Conservation (phyloP, 1,140 invertebrate genomes). For the Eufriesea mexicana region DNA sequence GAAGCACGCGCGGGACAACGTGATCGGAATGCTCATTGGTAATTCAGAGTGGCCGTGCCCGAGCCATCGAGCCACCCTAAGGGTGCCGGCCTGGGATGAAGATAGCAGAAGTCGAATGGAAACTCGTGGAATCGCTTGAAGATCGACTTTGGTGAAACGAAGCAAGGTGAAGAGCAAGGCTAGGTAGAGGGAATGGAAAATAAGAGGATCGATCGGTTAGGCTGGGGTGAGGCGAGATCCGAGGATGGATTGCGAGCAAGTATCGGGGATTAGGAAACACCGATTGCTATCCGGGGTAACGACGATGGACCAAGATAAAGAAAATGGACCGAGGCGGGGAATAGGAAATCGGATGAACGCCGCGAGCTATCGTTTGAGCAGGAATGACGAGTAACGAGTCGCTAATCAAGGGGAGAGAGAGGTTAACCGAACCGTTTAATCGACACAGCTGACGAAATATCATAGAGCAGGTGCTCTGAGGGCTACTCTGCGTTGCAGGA, state of each 20-base stretch:
- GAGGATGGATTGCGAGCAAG: conserved; percentile 2
- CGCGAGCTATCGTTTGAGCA: too few species aligned
- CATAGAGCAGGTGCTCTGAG: neutral
- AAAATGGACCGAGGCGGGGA: neutral
- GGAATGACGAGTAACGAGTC: conserved; percentile 11
- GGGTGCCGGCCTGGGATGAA: conserved; percentile 39
- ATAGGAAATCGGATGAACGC: neutral
- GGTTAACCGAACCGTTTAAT: neutral
- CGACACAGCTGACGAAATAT: neutral
- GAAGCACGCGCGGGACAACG: conserved; percentile 57
- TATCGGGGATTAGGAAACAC: conserved; percentile 21
- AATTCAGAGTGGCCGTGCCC: conserved; percentile 48
- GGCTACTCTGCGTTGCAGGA: too few species aligned
- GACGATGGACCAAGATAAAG: neutral
- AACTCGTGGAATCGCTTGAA: conserved; percentile 37
- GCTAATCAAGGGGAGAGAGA: neutral
- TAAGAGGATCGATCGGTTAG: conserved; percentile 4
- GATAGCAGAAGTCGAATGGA: conserved; percentile 57
- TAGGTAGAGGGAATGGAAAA: conserved; percentile 20
- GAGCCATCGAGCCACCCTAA: neutral
- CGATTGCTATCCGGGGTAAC: neutral
- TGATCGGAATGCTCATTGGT: conserved; percentile 67
- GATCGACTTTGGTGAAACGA: conserved; percentile 37
- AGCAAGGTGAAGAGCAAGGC: conserved; percentile 12
- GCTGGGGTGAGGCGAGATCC: neutral